Evolutionary conservation across 1,140 invertebrate genomes (phyloP), one percentile per base, ranked within the genome.

Genomic region (Ladona fulva): DNA sequence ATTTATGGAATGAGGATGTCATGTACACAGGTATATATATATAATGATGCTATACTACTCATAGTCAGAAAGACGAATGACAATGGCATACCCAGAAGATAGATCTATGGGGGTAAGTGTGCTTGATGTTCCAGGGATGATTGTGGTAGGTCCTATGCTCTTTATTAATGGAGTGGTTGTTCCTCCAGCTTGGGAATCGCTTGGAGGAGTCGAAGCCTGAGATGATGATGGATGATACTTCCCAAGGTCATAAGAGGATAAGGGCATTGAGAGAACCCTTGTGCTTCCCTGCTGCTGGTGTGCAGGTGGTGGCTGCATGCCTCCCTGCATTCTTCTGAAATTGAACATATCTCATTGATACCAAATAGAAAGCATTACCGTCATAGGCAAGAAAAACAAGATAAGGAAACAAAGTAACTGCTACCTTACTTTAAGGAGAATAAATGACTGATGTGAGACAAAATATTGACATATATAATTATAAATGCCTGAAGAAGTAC

Each of bases 101-200:
- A 92, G 86, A 87, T 93, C 91, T 80, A 93, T 92, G 0, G 91
- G 91, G 8, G 91, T 90, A 24, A 91, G 85, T 79, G 90, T 91
- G 81, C 89, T 90, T 5, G 88, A 88, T 37, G 88, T 89, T 7
- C 88, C 88, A n/a, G 89, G 88, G 82, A 91, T 89, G 8, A 90
- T 87, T 0, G 90, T 89, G 0, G 88, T 87, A 82, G 88, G 88
- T 74, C 88, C 87, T 52, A 88, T 87, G 74, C 87, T 87, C 80
- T 85, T 86, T 0, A 83, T 79, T 8, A 81, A 76, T 44, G 81
- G 77, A 25, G 82, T 80, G 0, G 19, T 42, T 11, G 42, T 24
- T 19, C n/a, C n/a, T 66, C 25, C 37, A 16, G 76, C 12, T 59
- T n/a, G 24, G 1, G 22, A 24, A 5, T 22, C 16, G 8, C 44